Percentiles rank a stretch among this genome's conserved stretches.
These are phyloP conservation scores for Peromyscus polionotus DNA, from an alignment of 2,113 vertebrate species.

Conservation along the genomic window DNA sequence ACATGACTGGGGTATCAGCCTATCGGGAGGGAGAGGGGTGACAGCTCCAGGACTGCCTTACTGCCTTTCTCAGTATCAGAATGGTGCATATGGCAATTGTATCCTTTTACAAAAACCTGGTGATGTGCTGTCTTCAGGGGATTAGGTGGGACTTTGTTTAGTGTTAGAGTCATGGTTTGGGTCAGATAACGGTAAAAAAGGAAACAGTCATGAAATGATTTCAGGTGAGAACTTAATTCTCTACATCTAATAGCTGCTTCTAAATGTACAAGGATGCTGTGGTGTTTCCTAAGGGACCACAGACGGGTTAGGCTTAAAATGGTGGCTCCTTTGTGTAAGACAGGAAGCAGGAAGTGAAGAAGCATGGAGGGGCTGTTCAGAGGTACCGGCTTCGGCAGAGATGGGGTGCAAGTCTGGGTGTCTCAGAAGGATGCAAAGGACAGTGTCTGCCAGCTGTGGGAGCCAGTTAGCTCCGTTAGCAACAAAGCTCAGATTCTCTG, in stretches of 20 bases:
- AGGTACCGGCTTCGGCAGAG: background rate
- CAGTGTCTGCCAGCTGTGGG: background rate
- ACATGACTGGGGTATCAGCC: background rate
- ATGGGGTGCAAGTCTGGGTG: background rate
- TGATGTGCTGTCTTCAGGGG: background rate
- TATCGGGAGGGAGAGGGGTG: background rate
- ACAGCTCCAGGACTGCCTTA: background rate
- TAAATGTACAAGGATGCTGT: background rate
- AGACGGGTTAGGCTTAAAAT: rapidly evolving
- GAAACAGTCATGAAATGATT: background rate
- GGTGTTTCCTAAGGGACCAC: background rate
- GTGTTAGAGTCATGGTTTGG: background rate
- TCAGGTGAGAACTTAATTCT: background rate
- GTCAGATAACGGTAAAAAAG: background rate
- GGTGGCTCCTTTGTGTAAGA: background rate
- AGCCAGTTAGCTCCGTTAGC: background rate
- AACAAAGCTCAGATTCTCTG: background rate
- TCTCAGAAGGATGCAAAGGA: background rate
- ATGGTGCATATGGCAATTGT: background rate
- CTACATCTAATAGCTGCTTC: background rate
- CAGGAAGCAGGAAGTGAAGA: background rate
- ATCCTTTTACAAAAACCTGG: background rate
- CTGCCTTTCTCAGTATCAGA: background rate
- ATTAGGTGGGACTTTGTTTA: background rate
- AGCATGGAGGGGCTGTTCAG: background rate